Conservation (phyloP, 2,113 vertebrate genomes). For the Oryzias curvinotus region DNA sequence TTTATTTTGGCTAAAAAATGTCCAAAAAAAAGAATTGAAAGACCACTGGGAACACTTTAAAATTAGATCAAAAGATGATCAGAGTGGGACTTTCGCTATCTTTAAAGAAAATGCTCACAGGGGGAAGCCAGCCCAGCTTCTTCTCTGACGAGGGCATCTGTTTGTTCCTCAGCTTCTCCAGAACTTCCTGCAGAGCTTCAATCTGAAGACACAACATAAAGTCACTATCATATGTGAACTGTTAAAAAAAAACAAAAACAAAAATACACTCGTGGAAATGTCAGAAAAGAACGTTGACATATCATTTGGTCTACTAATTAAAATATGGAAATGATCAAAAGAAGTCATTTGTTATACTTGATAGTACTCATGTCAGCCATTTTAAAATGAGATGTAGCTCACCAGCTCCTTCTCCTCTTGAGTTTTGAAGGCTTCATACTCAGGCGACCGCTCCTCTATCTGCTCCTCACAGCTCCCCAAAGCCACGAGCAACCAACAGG, state of each 20-base stretch:
- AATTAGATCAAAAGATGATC: too few relatives aligned
- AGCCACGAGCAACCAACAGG: slow-evolving; percentile 51
- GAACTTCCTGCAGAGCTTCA: slow-evolving; percentile 74
- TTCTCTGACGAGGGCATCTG: slow-evolving; percentile 74
- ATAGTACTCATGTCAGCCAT: not conserved
- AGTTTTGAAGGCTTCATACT: slow-evolving; percentile 9
- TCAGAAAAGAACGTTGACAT: too few relatives aligned
- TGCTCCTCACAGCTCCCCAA: slow-evolving; percentile 22
- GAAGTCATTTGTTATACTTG: too few relatives aligned
- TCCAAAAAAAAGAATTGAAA: too few relatives aligned
- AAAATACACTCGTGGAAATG: not conserved
- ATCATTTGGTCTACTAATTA: too few relatives aligned
- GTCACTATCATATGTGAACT: not conserved
- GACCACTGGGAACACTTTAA: too few relatives aligned
- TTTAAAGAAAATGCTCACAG: slow-evolving; percentile 50
- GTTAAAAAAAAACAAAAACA: not conserved
- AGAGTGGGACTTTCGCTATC: not conserved
- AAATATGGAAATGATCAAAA: too few relatives aligned
- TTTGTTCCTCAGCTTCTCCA: slow-evolving; percentile 73
- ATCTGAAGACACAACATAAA: slow-evolving; percentile 25
- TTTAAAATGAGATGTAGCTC: slow-evolving; percentile 12
- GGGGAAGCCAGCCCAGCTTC: slow-evolving; percentile 78
- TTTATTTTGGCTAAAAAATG: too few relatives aligned
- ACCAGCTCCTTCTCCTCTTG: slow-evolving; percentile 49
- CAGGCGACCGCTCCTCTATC: slow-evolving; percentile 1